Percentiles rank a stretch among this genome's conserved stretches.
Evolutionary conservation across 2,113 vertebrate species (phyloP).

Genomic region (Fregetta grallaria): DNA sequence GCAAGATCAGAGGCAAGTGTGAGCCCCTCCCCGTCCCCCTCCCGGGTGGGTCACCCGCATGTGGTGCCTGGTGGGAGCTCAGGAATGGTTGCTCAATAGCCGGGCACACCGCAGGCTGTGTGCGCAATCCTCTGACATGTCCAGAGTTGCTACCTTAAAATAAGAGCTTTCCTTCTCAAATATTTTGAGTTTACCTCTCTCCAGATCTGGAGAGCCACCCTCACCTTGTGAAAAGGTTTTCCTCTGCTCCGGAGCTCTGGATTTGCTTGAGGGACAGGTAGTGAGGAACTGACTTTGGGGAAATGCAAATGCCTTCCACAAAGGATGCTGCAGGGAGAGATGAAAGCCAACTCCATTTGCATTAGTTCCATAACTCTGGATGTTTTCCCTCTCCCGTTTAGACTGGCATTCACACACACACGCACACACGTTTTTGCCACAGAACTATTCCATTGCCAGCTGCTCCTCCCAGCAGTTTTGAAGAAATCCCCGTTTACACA

Average conservation of each 20-base stretch:
- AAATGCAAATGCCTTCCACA: slow-evolving; percentile 54
- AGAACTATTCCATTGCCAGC: not conserved
- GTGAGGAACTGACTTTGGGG: slow-evolving; percentile 7
- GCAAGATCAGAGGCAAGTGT: not conserved
- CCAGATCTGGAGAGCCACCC: not conserved
- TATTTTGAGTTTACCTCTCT: not conserved
- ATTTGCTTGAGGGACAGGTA: slow-evolving; percentile 18
- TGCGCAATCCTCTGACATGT: not conserved
- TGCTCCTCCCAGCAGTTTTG: not conserved
- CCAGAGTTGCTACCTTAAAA: not conserved
- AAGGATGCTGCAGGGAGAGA: slow-evolving; percentile 52
- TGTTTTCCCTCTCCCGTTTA: slow-evolving; percentile 27
- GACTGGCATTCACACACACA: slow-evolving; percentile 5
- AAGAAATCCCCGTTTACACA: not conserved
- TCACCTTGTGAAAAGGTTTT: not conserved
- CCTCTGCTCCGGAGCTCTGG: not conserved
- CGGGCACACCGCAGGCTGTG: not conserved
- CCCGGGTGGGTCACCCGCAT: not conserved
- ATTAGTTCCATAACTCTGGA: slow-evolving; percentile 47
- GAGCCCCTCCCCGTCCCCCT: not conserved
- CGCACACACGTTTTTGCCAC: not conserved
- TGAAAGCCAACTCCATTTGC: slow-evolving; percentile 57
- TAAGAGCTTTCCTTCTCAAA: not conserved
- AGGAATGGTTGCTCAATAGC: not conserved
- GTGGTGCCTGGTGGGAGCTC: not conserved